These are phyloP conservation scores for Dasypogon diadema DNA, from an alignment of 2,888 invertebrate genomes.

Conservation along the genomic window DNA sequence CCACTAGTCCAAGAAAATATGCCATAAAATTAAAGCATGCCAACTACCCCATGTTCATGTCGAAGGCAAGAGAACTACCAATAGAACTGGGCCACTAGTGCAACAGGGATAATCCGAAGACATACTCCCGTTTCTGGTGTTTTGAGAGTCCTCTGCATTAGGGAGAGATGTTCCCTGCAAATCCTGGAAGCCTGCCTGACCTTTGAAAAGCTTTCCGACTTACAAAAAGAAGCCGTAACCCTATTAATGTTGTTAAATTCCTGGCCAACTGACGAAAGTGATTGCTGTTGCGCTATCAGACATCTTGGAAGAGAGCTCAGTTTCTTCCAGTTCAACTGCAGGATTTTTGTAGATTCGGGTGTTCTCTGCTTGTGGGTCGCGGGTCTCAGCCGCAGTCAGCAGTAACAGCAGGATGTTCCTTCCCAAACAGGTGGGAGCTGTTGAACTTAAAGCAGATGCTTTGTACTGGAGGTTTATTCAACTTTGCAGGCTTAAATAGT, in stretches of 20 bases:
- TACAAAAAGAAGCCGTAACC: slow-evolving; percentile 6
- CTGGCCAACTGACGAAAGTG: slow-evolving; percentile 44
- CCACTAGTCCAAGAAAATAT: neutral
- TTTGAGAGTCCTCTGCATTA: slow-evolving; percentile 10
- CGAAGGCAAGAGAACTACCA: neutral
- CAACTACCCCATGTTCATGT: no score
- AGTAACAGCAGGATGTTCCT: slow-evolving; percentile 32
- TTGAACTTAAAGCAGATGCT: neutral
- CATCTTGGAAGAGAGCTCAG: slow-evolving; percentile 30
- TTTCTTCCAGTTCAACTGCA: slow-evolving; percentile 38
- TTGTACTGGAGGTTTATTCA: neutral
- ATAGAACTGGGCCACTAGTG: slow-evolving; percentile 45
- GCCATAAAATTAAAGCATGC: slow-evolving; percentile 34
- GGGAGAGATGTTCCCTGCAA: slow-evolving; percentile 15
- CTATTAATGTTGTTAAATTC: slow-evolving; percentile 40
- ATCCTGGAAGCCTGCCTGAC: slow-evolving; percentile 43
- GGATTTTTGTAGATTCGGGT: slow-evolving; percentile 3
- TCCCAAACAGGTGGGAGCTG: slow-evolving; percentile 37
- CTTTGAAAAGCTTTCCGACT: slow-evolving; percentile 39
- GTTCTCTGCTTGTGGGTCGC: slow-evolving; percentile 8
- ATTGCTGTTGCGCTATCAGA: slow-evolving; percentile 44
- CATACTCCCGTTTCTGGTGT: slow-evolving; percentile 33
- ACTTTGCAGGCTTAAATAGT: neutral
- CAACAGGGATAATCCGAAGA: slow-evolving; percentile 44
- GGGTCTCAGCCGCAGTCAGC: slow-evolving; percentile 35